Evolutionary conservation across 2,113 vertebrate species (phyloP), one percentile per base, ranked within the genome.

Genomic region (Misgurnus mizolepis): DNA sequence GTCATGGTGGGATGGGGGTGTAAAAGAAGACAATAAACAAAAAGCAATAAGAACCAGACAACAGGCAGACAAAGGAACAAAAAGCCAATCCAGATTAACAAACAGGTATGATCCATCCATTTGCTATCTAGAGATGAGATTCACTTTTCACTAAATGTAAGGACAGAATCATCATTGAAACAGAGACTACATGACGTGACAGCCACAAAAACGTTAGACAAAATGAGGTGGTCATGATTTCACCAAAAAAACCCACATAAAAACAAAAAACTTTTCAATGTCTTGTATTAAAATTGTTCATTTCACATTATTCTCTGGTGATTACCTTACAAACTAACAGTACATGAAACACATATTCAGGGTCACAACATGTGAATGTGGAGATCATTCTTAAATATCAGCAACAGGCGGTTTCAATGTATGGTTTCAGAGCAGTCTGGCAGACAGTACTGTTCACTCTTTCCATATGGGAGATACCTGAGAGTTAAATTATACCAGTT

Each of bases 381-480:
- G 71, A 84, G 61, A 78, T 68, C n/a, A 41, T 73, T 81, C 79
- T 78, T 78, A 84, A 78, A 80, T 64, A 66, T 81, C 75, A 80
- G 50, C 69, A 18, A 34, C 58, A 62, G 53, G 41, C 14, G 47
- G 64, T 61, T 74, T 80, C 82, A n/a, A n/a, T n/a, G n/a, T n/a
- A n/a, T n/a, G n/a, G n/a, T n/a, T n/a, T n/a, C n/a, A n/a, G n/a
- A n/a, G n/a, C n/a, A n/a, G n/a, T n/a, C n/a, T n/a, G n/a, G n/a
- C n/a, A n/a, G n/a, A n/a, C n/a, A n/a, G n/a, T n/a, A n/a, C n/a
- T n/a, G n/a, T n/a, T n/a, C n/a, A n/a, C n/a, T n/a, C n/a, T n/a
- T n/a, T 55, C 74, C 69, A 84, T 75, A 65, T 81, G 73, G 79
- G 84, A 84, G 84, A 68, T 75, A 76, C 79, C 67, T 64, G 56